Conservation (phyloP, 2,113 vertebrate species). For the Speoplatyrhinus poulsoni region DNA sequence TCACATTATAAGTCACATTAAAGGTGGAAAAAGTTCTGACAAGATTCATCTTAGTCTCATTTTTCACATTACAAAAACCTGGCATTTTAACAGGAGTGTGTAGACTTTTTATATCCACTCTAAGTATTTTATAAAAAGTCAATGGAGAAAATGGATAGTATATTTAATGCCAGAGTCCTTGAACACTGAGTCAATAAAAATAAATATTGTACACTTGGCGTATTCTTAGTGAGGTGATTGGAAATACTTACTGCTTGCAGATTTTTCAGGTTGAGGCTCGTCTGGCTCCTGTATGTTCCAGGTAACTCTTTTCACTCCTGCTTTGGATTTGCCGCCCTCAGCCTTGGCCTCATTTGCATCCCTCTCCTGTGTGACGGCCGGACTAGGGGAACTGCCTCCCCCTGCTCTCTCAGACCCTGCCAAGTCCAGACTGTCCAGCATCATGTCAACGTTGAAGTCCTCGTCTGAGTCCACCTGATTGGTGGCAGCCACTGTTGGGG, state of each 20-base stretch:
- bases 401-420: conserved; percentile 57
- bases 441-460: conserved; percentile 70
- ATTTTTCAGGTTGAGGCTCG: conserved; percentile 66
- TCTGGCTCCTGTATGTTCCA: conserved; percentile 92
- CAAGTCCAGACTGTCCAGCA: conserved; percentile 70
- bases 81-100: too few species aligned
- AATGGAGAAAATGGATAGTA: too few species aligned
- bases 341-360: conserved; percentile 27
- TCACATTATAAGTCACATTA: too few species aligned
- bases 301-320: conserved; percentile 90
- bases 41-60: too few species aligned
- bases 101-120: too few species aligned
- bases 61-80: too few species aligned
- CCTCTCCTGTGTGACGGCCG: conserved; percentile 34
- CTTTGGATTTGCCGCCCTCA: conserved; percentile 77
- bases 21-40: too few species aligned
- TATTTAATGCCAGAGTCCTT: too few species aligned
- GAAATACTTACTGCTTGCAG: conserved; percentile 78
- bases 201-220: not conserved
- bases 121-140: too few species aligned
- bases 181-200: not conserved
- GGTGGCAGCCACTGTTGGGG: conserved; percentile 7
- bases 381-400: not conserved
- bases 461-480: conserved; percentile 70
- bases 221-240: not conserved